Percentiles rank a stretch among this genome's conserved stretches.
These are phyloP conservation scores for Heliangelus exortis DNA, from an alignment of 2,797 vertebrate genomes.

Conservation along the genomic window DNA sequence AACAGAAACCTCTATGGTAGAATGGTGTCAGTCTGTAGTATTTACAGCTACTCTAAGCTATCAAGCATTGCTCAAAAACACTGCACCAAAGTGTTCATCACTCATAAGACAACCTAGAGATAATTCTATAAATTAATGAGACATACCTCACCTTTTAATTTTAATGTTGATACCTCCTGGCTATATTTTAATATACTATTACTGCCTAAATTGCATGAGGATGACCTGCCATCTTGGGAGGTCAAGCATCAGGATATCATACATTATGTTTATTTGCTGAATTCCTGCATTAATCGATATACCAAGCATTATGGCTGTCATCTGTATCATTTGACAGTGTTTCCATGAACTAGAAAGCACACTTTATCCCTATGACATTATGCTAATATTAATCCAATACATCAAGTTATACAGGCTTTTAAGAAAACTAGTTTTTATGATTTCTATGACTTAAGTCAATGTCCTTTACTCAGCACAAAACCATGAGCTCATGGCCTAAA, in stretches of 20 bases:
- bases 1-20: not conserved
- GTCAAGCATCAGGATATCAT: not conserved
- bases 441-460: not conserved
- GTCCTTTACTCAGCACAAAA: not conserved
- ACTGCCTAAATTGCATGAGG: not conserved
- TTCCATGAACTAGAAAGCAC: not conserved
- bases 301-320: not conserved
- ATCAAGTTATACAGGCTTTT: constrained; percentile 9
- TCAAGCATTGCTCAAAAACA: not conserved
- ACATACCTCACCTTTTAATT: constrained; percentile 11
- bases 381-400: constrained; percentile 46
- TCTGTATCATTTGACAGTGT: constrained; percentile 17
- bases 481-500: not conserved
- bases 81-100: not conserved
- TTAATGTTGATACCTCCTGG: not conserved
- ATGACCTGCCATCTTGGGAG: not conserved
- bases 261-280: constrained; percentile 19
- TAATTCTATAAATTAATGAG: constrained; percentile 30
- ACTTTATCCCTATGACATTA: not conserved
- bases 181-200: constrained; percentile 12
- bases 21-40: not conserved
- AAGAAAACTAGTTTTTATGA: not conserved
- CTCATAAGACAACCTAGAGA: constrained; percentile 1
- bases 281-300: not conserved
- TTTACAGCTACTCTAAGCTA: not conserved